Conservation (phyloP, 2,113 vertebrate genomes). For the Thomomys bottae region DNA sequence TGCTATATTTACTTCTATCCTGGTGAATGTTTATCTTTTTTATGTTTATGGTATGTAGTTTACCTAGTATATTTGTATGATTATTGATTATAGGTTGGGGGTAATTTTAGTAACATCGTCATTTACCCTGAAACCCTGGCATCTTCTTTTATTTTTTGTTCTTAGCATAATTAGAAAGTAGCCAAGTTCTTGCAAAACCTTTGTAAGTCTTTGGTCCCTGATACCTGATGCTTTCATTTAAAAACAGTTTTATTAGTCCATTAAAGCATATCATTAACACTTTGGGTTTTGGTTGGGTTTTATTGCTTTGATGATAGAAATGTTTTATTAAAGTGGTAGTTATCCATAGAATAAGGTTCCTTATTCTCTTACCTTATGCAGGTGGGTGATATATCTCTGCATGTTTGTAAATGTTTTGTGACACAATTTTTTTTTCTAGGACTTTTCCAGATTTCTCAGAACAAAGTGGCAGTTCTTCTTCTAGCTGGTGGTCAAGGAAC, state of each 20-base stretch:
- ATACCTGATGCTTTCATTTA: background rate
- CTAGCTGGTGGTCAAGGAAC: constrained; percentile 97
- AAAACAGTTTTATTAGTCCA: background rate
- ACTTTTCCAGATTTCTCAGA: constrained; percentile 89
- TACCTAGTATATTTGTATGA: background rate
- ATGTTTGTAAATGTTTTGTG: constrained; percentile 1
- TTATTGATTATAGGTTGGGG: background rate
- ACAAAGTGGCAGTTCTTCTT: constrained; percentile 93
- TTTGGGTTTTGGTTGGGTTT: constrained; percentile 1
- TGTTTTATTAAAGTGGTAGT: background rate
- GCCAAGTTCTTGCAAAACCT: background rate
- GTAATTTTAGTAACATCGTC: background rate
- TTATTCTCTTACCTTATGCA: background rate
- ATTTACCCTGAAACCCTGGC: background rate
- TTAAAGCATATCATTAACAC: background rate
- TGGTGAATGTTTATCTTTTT: background rate
- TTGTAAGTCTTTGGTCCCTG: background rate
- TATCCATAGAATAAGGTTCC: background rate
- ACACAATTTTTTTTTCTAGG: constrained; percentile 81
- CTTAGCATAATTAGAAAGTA: background rate
- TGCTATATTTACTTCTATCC: background rate
- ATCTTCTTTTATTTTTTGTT: background rate
- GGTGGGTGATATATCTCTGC: background rate
- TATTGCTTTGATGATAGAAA: background rate
- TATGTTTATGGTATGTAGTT: background rate